These are phyloP conservation scores for Xyliphius kryptos DNA, from an alignment of 2,113 vertebrate genomes.

Conservation along the genomic window DNA sequence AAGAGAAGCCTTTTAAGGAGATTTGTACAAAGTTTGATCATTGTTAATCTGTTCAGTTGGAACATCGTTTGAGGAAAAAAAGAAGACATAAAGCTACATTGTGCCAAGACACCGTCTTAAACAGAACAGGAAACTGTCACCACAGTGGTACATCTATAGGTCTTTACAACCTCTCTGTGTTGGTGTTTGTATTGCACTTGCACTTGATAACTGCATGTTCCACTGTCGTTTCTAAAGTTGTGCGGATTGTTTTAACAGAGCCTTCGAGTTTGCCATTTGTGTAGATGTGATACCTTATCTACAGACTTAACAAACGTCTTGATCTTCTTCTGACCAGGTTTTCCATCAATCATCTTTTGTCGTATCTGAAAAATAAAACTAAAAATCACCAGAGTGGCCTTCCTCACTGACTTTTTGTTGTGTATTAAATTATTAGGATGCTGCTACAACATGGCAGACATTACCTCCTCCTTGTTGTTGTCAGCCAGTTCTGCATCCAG, in stretches of 20 bases:
- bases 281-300: slow-evolving; percentile 81
- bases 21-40: no score
- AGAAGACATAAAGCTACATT: no score
- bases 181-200: no score
- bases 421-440: not conserved
- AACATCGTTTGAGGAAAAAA: no score
- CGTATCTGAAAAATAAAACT: slow-evolving; percentile 90
- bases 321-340: slow-evolving; percentile 79
- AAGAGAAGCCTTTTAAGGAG: no score
- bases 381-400: not conserved
- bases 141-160: no score
- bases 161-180: no score
- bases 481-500: slow-evolving; percentile 94
- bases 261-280: slow-evolving; percentile 45
- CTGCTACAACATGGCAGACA: not conserved
- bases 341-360: slow-evolving; percentile 90
- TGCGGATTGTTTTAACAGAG: slow-evolving; percentile 17
- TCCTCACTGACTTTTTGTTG: not conserved
- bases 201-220: no score
- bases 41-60: no score
- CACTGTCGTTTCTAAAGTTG: no score
- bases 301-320: slow-evolving; percentile 90
- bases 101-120: no score
- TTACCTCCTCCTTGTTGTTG: slow-evolving; percentile 88
- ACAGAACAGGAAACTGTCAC: no score